Base-by-base conservation (phyloP, 2,888 invertebrate species). In the Ganaspis brasiliensis region DNA sequence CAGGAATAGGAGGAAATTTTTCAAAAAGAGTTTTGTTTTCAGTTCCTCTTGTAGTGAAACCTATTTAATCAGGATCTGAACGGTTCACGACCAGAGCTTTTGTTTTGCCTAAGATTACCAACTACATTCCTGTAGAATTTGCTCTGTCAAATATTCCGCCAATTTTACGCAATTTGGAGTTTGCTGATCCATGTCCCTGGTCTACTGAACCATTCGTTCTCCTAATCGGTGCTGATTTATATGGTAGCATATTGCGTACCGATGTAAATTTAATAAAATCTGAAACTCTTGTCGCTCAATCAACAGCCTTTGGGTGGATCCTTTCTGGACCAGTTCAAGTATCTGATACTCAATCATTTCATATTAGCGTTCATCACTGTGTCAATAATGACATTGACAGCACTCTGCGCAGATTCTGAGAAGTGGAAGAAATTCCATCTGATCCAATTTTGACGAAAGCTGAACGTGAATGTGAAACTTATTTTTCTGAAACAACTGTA, bases 261-360 rank as follows among this genome's bases (percentile, higher is more conserved):
- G 57, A 37, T 8, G 24, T 72, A 10, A 4, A n/a, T 35, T 12
- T 8, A 12, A 3, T 21, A 9, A 26, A 52, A 3, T 12, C 12
- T n/a, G 52, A 26, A 2, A 26, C 26, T 10, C 21, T 57, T 1
- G 57, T 72, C 12, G 73, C 73, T 0, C 73, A 73, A 49, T n/a
- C 59, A 8, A 63, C 73, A 5, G 21, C 56, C 2, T 73, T 73
- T n/a, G 73, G 73, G 2, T 73, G 73, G 73, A 57, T 73, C 2
- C 14, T 73, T 37, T 73, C 73, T 2, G 73, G 73, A n/a, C 73
- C 73, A n/a, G 9, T 71, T 14, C 45, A 35, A 3, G 21, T 21
- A 8, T 12, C n/a, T 16, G 6, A 1, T n/a, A 12, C 16, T n/a
- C 49, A n/a, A 12, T 4, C 12, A 0, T n/a, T n/a, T n/a, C 52